Base-by-base conservation (phyloP, 2,888 invertebrate genomes). In the Carabus problematicus region DNA sequence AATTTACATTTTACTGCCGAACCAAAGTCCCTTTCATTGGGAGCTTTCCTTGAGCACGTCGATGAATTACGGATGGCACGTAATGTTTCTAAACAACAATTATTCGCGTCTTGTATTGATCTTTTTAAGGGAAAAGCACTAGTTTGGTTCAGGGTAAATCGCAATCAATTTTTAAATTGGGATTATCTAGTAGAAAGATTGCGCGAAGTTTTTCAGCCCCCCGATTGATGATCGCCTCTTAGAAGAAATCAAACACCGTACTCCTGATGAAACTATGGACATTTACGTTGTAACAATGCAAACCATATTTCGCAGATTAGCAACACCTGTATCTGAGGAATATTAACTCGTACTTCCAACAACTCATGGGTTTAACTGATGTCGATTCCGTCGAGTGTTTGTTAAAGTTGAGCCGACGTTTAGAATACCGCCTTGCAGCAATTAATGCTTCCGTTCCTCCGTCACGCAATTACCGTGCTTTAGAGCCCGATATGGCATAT, bases 201-300 rank as follows among this genome's bases (percentile, higher is more conserved):
- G 8, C 3, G 12, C 2, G 4, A 8, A 16, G n/a, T n/a, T n/a
- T n/a, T n/a, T n/a, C n/a, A n/a, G n/a, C n/a, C n/a, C n/a, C n/a
- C n/a, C n/a, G n/a, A n/a, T n/a, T n/a, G 47, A 61, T 2, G 61
- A 61, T 8, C 42, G 18, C 8, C 18, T 61, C 2, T 61, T 47
- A 11, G 61, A 61, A 3, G 61, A 61, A 19, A 61, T 61, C 4
- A 61, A 61, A 19, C 45, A 18, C 19, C 16, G 61, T 1, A 61
- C 61, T 6, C 61, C 43, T 19, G 4, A 45, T 19, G 61, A 61
- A 14, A 8, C 61, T n/a, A 61, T 61, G 7, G 61, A 19, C 2
- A 19, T 61, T 7, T 61, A 45, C 19, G 8, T 61, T 1, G 47
- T 47, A 8, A 14, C n/a, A 8, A 8, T 52, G 9, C 52, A 52